Base-by-base conservation (phyloP, 2,113 vertebrate species). In the Pyrgilauda ruficollis region DNA sequence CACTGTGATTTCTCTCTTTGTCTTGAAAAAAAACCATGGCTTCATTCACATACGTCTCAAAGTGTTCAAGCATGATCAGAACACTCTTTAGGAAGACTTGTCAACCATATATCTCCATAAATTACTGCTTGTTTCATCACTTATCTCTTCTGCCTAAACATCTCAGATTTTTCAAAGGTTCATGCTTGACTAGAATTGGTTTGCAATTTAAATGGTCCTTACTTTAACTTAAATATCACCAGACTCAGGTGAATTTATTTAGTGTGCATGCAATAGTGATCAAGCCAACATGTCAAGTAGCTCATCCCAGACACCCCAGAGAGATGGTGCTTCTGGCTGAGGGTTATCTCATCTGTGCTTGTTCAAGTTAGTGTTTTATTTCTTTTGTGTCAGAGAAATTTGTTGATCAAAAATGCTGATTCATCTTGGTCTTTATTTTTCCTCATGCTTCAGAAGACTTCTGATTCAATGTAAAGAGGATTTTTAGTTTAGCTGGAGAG, bases 191-290 rank as follows among this genome's bases (percentile, higher is more conserved):
- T 64, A 66, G 70, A 85, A 72, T 61, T 5, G 3, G 46, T 93
- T 96, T 96, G 56, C 63, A 95, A 75, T 95, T 97, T 95, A 91
- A 91, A 67, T 30, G 5, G 28, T 76, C n/a, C 68, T 90, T 79
- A 35, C 30, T 93, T 84, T 84, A 87, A 94, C 86, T 92, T 73
- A 94, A 93, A 87, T 81, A 70, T 35, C 61, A 59, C 35, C 74
- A 22, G 46, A 49, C 44, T 85, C 78, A 78, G 58, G 55, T 63
- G 39, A 61, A 50, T 95, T 96, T 80, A 72, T 81, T 94, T 81
- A 93, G 67, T 28, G 35, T 44, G 22, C 81, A 26, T 67, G 50
- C 59, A 91, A 37, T 43, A 35, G 63, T 49, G 63, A 94, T 86
- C 72, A 83, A 93, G 61, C n/a, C 33, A 55, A 87, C 9, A 8